Evolutionary conservation across 2,113 vertebrate species (phyloP).

Genomic region (Perccottus glenii): DNA sequence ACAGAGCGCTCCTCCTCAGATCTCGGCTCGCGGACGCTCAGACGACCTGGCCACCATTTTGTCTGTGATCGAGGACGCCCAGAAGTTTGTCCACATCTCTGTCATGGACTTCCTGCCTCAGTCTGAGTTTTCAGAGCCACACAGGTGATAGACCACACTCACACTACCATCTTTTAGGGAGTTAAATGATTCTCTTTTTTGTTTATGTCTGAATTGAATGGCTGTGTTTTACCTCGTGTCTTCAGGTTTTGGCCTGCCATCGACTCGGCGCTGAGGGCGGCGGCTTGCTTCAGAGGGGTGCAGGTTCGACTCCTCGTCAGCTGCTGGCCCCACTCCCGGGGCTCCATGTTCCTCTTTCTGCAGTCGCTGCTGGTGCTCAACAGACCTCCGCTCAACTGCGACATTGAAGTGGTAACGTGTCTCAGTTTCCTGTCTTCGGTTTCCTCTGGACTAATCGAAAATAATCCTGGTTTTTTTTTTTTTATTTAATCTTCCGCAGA

Average conservation of each 20-base stretch:
- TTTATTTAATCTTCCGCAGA: constrained; percentile 61
- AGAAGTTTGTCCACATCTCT: constrained; percentile 75
- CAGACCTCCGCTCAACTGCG: constrained; percentile 67
- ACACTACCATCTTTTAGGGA: too few species aligned
- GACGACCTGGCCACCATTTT: constrained; percentile 81
- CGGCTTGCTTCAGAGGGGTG: constrained; percentile 75
- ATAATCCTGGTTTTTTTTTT: too few species aligned
- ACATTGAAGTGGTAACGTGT: constrained; percentile 71
- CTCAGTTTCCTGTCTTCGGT: too few species aligned
- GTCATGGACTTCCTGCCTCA: constrained; percentile 83
- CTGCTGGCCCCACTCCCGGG: constrained; percentile 81
- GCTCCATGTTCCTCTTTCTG: constrained; percentile 82
- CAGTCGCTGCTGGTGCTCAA: constrained; percentile 79
- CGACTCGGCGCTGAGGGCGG: constrained; percentile 74
- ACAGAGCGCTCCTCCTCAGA: constrained; percentile 79
- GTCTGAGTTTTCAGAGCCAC: constrained; percentile 69
- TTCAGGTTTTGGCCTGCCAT: constrained; percentile 83
- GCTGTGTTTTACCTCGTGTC: not conserved
- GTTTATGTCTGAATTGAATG: too few species aligned
- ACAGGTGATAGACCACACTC: constrained; percentile 61
- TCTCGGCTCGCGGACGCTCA: constrained; percentile 76
- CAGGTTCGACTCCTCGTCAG: constrained; percentile 81
- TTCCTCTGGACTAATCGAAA: too few species aligned
- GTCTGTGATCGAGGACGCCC: constrained; percentile 77
- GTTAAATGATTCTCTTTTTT: not conserved